phyloP scores from a whole-genome alignment of 2,113 vertebrate genomes.

The Alethe castanea region DNA sequence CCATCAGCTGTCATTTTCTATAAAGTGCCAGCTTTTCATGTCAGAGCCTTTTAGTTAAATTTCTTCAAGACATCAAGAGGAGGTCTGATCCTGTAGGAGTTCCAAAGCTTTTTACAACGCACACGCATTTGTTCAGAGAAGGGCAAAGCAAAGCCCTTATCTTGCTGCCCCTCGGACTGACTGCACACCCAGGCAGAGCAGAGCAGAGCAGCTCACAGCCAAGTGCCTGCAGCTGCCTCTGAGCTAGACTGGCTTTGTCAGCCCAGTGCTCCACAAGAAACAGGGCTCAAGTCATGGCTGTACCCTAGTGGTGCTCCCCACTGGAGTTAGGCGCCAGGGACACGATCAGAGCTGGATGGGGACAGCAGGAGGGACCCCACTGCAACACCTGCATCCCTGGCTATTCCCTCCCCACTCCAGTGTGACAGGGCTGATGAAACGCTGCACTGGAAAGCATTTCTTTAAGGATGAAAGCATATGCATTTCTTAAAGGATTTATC shows the following conservation, averaged over 20 bases:
- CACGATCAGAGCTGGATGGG: background rate
- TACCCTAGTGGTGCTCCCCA: rapidly evolving
- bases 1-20: background rate
- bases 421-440: background rate
- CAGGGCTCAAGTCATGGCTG: background rate
- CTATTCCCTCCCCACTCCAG: no score
- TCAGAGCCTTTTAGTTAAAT: background rate
- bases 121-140: background rate
- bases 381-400: background rate
- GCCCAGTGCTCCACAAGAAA: background rate
- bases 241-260: background rate
- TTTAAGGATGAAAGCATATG: no score
- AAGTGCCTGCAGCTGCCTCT: background rate
- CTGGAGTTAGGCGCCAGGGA: background rate
- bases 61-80: background rate
- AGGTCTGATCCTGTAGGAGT: background rate
- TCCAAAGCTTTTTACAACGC: background rate
- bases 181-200: background rate
- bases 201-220: background rate
- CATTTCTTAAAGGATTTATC: background rate
- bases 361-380: background rate
- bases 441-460: background rate
- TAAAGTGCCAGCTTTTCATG: background rate
- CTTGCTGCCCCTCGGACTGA: background rate
- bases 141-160: background rate